phyloP scores from a whole-genome alignment of 2,113 vertebrate genomes.

The Castor canadensis region DNA sequence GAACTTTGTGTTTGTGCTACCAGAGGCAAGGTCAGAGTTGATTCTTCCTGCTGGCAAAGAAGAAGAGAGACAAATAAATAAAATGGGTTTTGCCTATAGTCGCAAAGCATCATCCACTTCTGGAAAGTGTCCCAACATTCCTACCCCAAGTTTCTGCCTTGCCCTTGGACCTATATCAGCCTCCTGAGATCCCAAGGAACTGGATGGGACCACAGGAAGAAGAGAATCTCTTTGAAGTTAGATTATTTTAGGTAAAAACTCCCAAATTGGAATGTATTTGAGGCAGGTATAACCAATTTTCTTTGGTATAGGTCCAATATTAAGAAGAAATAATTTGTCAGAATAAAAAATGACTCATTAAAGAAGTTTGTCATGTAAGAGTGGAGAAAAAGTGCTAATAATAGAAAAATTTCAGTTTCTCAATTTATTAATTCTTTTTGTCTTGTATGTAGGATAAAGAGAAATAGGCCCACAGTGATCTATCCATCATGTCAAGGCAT shows the following conservation, averaged over 20 bases:
- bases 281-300: neutral
- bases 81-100: neutral
- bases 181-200: accelerated
- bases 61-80: neutral
- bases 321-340: neutral
- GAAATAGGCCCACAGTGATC: neutral
- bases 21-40: accelerated
- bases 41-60: neutral
- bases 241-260: neutral
- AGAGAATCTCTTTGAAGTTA: neutral
- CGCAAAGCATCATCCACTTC: neutral
- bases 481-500: neutral
- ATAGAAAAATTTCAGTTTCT: neutral
- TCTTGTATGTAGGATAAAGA: neutral
- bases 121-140: neutral
- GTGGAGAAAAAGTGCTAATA: neutral
- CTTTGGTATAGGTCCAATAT: neutral
- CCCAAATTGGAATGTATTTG: neutral
- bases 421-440: neutral
- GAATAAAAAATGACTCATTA: neutral
- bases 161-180: accelerated
- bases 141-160: neutral
- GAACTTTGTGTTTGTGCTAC: neutral
- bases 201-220: neutral
- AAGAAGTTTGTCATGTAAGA: neutral